Conservation (phyloP, 2,888 invertebrate species). For the Oscheius sp. region DNA sequence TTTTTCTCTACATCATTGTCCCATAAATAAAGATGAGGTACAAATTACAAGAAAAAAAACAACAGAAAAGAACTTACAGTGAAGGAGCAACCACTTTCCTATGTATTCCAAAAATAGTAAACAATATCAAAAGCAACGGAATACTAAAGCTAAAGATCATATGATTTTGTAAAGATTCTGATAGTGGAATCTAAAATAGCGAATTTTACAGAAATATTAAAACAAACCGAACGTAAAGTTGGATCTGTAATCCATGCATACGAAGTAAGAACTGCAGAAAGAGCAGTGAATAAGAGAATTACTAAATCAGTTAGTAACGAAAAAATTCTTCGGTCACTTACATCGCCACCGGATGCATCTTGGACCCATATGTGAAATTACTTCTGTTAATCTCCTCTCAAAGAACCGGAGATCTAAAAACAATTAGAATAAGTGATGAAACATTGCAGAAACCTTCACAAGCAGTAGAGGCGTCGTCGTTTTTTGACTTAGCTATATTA, state of each 20-base stretch:
- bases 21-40: neutral
- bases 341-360: constrained; percentile 87
- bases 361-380: constrained; percentile 93
- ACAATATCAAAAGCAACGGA: constrained; percentile 82
- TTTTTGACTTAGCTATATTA: constrained; percentile 19
- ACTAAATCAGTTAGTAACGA: constrained; percentile 78
- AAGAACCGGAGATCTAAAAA: constrained; percentile 90
- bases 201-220: constrained; percentile 6
- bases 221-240: constrained; percentile 83
- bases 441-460: constrained; percentile 53
- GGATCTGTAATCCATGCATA: constrained; percentile 97
- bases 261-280: constrained; percentile 91
- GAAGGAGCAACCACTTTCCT: constrained; percentile 95
- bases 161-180: constrained; percentile 91
- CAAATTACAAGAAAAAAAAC: neutral
- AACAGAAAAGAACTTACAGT: constrained; percentile 77
- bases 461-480: constrained; percentile 58
- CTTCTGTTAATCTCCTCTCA: constrained; percentile 94
- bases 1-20: neutral
- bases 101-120: constrained; percentile 88
- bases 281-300: constrained; percentile 85
- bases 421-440: neutral
- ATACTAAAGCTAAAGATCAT: constrained; percentile 89
- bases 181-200: constrained; percentile 76
- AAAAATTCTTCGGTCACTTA: constrained; percentile 32